A percentile compares a stretch with the other conserved stretches of the same genome.
Conservation (phyloP, 2,888 invertebrate species). For the Stenodera caucasica region DNA sequence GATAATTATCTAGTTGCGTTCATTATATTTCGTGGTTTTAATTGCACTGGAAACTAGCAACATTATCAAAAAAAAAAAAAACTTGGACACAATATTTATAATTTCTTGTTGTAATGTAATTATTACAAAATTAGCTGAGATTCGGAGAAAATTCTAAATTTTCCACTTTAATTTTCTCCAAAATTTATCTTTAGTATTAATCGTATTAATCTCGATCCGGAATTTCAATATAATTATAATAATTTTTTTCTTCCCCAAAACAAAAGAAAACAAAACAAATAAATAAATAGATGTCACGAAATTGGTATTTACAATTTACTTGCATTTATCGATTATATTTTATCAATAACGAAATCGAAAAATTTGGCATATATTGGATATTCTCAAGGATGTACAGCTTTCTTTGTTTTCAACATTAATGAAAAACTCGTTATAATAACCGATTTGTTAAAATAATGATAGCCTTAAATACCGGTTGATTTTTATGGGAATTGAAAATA, state of each 20-base stretch:
- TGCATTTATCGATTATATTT: constrained; percentile 71
- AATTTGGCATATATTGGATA: constrained; percentile 75
- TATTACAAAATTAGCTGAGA: no score
- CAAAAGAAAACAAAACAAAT: no score
- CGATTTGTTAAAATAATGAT: neutral
- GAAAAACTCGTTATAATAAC: constrained; percentile 64
- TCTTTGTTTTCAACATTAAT: constrained; percentile 66
- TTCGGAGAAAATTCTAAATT: no score
- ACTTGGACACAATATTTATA: no score
- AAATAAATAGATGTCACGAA: constrained; percentile 85
- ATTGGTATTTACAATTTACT: constrained; percentile 77
- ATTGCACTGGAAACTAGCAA: no score
- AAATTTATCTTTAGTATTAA: no score
- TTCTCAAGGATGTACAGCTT: constrained; percentile 70
- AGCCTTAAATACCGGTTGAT: neutral
- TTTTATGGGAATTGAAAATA: neutral
- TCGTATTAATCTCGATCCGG: constrained; percentile 36
- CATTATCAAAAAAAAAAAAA: no score
- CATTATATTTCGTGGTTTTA: no score
- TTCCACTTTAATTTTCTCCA: no score
- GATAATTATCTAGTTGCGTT: no score
- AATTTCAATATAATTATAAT: no score
- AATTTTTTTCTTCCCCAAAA: no score
- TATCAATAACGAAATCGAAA: constrained; percentile 59
- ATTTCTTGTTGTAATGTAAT: neutral